Percentiles rank a stretch among this genome's conserved stretches.
These are phyloP conservation scores for Ladona fulva DNA, from an alignment of 1,140 invertebrate genomes.

Conservation along the genomic window DNA sequence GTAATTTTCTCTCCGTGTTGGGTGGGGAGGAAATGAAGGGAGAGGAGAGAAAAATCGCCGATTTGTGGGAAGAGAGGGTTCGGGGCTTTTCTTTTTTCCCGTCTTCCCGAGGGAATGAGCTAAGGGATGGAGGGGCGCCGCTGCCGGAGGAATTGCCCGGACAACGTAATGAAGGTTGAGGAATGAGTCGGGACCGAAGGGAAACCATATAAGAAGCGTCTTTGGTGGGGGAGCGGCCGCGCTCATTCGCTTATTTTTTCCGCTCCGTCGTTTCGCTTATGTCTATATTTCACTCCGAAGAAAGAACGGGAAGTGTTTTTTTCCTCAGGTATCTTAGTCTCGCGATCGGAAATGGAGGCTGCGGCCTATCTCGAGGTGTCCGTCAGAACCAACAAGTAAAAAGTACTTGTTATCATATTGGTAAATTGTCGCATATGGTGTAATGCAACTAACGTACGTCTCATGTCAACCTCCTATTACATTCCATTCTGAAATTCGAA, in stretches of 20 bases:
- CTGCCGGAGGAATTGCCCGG: background rate
- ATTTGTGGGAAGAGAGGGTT: slow-evolving; percentile 19
- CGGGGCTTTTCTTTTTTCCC: too few relatives aligned
- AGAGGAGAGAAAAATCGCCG: slow-evolving; percentile 16
- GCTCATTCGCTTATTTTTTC: background rate
- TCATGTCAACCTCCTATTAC: too few relatives aligned
- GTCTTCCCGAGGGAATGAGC: background rate
- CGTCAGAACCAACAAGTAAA: too few relatives aligned
- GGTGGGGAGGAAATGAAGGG: background rate
- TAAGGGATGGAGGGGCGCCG: slow-evolving; percentile 19
- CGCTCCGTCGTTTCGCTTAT: background rate
- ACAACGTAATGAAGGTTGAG: slow-evolving; percentile 9
- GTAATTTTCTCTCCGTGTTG: slow-evolving; percentile 24
- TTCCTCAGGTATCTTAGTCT: too few relatives aligned
- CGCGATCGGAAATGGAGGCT: too few relatives aligned
- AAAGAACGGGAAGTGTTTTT: background rate
- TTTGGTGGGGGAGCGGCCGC: background rate
- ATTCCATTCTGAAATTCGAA: too few relatives aligned
- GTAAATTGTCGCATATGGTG: too few relatives aligned
- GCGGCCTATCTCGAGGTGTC: too few relatives aligned
- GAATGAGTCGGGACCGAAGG: background rate
- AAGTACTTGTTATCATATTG: too few relatives aligned
- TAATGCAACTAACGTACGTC: too few relatives aligned
- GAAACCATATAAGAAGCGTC: background rate
- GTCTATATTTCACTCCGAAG: background rate